Evolutionary conservation across 2,797 vertebrate species (phyloP).

Genomic region (Pelochelys cantorii): DNA sequence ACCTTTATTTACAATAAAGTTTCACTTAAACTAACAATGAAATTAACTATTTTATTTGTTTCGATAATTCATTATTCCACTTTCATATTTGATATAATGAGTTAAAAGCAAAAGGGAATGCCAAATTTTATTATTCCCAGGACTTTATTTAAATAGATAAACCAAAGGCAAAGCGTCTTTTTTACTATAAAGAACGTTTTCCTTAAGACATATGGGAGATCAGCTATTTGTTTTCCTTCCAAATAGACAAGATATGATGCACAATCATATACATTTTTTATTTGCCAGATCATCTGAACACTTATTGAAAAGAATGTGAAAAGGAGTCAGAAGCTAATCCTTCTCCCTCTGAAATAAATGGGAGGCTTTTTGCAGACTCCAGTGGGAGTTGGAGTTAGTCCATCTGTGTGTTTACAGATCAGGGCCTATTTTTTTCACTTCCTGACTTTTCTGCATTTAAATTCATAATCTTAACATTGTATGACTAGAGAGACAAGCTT

Average conservation of each 20-base stretch:
- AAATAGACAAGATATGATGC: conserved; percentile 47
- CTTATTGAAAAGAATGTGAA: conserved; percentile 59
- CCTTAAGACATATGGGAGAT: conserved; percentile 46
- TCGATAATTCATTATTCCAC: conserved; percentile 1
- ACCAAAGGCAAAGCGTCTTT: conserved; percentile 1
- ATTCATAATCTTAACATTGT: background rate
- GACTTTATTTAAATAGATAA: conserved; percentile 27
- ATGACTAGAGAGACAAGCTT: conserved; percentile 9
- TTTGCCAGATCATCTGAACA: conserved; percentile 59
- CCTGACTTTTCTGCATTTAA: conserved; percentile 37
- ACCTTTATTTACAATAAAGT: background rate
- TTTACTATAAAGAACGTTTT: conserved; percentile 18
- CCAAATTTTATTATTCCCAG: background rate
- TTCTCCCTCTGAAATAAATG: conserved; percentile 2
- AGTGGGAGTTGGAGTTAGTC: background rate
- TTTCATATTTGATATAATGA: background rate
- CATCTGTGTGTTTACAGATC: conserved; percentile 52
- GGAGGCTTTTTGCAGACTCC: conserved; percentile 18
- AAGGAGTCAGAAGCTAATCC: conserved; percentile 24
- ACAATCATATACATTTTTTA: background rate
- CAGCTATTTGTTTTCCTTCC: background rate
- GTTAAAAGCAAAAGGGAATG: conserved; percentile 22
- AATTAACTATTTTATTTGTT: conserved; percentile 8
- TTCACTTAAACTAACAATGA: background rate
- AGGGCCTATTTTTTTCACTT: conserved; percentile 60